Evolutionary conservation across 1,140 invertebrate genomes (phyloP), one percentile per base, ranked within the genome.

Genomic region (Cydia splendana): DNA sequence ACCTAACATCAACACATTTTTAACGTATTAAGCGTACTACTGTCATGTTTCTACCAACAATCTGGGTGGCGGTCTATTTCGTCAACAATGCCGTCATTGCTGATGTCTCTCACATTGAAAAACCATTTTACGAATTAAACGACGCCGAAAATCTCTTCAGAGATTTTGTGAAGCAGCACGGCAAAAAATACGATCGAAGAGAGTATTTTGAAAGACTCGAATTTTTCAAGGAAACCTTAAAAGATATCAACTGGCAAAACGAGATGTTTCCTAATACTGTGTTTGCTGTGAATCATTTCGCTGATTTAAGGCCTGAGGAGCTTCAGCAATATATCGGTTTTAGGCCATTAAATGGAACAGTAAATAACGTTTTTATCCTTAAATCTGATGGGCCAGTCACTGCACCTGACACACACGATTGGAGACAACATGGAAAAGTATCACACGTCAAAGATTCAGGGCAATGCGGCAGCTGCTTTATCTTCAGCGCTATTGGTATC

Each of bases 401-500:
- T 28, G 15, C 65, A 10, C 28, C 65, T n/a, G 30, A 69, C 3
- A 0, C 28, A 2, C 34, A 34, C 65, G 65, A 69, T 12, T 69
- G 65, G 65, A 30, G 65, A n/a, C 28, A 69, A 6, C 9, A 69
- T 5, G 12, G 13, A 1, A 15, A 13, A 6, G 65, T 38, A 3
- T 9, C 65, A 15, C 65, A 12, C 3, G 65, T 69, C 2, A 69
- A 69, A 34, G 0, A 38, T 9, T 15, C 1, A 38, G 65, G 65
- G 10, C 9, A 30, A 12, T 69, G 65, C 5, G 65, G 65, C 13
- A 34, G 28, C 13, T n/a, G 65, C 65, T 69, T 34, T 28, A 69
- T 69, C 12, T 69, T 69, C 65, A 69, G 65, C 38, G 65, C 65
- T 13, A 38, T 69, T 38, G 65, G 65, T 69, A 34, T 15, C 6